Conservation (phyloP, 2,888 invertebrate genomes). For the Acrobasis suavella region DNA sequence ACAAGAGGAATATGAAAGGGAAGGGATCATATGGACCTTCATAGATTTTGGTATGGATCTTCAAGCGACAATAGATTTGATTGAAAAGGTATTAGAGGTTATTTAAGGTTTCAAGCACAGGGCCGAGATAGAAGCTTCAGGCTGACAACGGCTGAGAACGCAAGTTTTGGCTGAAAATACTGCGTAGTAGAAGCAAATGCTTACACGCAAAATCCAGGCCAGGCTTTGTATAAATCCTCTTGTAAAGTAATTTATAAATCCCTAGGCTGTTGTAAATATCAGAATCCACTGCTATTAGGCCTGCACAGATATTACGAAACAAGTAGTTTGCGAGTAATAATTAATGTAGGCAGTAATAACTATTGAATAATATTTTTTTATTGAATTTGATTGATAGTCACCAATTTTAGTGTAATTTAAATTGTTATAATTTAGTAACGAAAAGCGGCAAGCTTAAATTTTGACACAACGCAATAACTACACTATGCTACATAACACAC, state of each 20-base stretch:
- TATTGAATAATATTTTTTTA: no score
- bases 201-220: conserved; percentile 51
- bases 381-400: no score
- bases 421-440: no score
- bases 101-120: conserved; percentile 58
- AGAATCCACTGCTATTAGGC: conserved; percentile 34
- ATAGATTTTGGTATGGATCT: conserved; percentile 98
- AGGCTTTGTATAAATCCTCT: conserved; percentile 43
- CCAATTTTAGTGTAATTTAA: no score
- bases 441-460: not conserved
- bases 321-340: conserved; percentile 5
- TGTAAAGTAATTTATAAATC: conserved; percentile 35
- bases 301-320: conserved; percentile 30
- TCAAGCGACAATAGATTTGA: conserved; percentile 93
- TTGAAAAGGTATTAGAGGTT: conserved; percentile 90
- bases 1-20: conserved; percentile 96
- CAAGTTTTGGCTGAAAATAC: conserved; percentile 56
- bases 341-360: not conserved
- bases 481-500: conserved; percentile 20
- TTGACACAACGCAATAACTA: conserved; percentile 22
- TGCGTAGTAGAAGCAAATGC: conserved; percentile 44
- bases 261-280: conserved; percentile 42
- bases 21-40: conserved; percentile 95
- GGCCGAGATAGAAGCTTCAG: conserved; percentile 63
- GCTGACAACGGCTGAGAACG: conserved; percentile 60